These are phyloP conservation scores for Clavelina lepadiformis DNA, from an alignment of 23 tunicate genomes.

Conservation along the genomic window DNA sequence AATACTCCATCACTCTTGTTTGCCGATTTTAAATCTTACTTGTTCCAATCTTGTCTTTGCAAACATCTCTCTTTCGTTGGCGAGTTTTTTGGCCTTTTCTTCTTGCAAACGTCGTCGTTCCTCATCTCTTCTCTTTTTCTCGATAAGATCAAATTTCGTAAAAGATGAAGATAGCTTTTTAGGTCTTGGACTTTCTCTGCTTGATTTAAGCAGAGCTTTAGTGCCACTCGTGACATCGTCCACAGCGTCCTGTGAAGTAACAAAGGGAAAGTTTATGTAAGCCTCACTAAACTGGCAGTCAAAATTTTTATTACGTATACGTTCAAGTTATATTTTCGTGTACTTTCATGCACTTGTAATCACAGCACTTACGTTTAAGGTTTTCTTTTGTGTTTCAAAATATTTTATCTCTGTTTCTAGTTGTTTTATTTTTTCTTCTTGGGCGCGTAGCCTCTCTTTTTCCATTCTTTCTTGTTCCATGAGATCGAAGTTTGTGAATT, in stretches of 20 bases:
- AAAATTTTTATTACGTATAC: too few relatives aligned
- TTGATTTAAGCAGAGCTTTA: conserved; percentile 29
- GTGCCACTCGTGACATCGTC: conserved; percentile 58
- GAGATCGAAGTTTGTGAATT: conserved; percentile 40
- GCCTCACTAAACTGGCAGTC: too few relatives aligned
- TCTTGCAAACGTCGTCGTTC: conserved; percentile 47
- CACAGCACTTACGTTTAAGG: conserved; percentile 18
- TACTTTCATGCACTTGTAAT: too few relatives aligned
- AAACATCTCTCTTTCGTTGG: conserved; percentile 60
- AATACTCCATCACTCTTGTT: too few relatives aligned
- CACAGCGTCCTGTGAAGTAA: too few relatives aligned
- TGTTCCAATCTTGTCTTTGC: conserved; percentile 13
- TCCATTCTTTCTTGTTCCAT: conserved; percentile 27
- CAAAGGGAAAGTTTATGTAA: too few relatives aligned
- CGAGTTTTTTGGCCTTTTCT: conserved; percentile 53
- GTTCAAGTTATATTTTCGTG: too few relatives aligned
- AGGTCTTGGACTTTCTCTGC: conserved; percentile 55
- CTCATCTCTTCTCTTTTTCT: conserved; percentile 52
- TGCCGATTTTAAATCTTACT: too few relatives aligned
- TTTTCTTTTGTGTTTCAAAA: conserved; percentile 48
- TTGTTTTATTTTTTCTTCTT: conserved; percentile 38
- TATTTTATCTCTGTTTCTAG: conserved; percentile 51
- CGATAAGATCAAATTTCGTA: conserved; percentile 71
- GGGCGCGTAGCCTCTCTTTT: conserved; percentile 34
- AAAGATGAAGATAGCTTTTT: conserved; percentile 44